Evolutionary conservation across 2,113 vertebrate genomes (phyloP).

Genomic region (Benitochromis conjunctus): DNA sequence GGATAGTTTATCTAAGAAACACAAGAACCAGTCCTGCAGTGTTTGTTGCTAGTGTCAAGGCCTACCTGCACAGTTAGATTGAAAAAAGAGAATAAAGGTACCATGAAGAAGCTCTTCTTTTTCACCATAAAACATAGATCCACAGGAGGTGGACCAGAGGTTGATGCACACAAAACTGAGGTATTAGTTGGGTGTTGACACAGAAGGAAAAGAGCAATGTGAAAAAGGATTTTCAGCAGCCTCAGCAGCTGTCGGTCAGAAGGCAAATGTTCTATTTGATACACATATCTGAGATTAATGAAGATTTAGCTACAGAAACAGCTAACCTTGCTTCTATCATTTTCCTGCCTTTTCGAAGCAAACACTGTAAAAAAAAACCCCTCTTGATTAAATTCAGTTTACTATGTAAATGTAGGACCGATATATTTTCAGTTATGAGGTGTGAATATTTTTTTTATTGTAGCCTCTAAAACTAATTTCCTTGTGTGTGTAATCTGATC

Average conservation of each 20-base stretch:
- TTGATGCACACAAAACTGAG: not conserved
- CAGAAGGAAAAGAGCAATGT: not conserved
- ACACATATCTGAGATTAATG: not conserved
- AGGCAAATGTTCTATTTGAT: not conserved
- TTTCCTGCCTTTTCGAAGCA: not conserved
- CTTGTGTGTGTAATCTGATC: not conserved
- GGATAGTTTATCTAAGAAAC: not conserved
- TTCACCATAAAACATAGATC: not conserved
- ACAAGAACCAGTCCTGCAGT: not conserved
- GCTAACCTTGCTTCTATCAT: not conserved
- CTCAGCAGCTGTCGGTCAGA: not conserved
- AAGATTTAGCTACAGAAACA: not conserved
- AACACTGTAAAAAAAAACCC: not conserved
- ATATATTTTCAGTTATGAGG: not conserved
- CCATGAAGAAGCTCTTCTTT: not conserved
- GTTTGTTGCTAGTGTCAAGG: not conserved
- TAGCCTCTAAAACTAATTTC: not conserved
- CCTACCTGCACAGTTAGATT: not conserved
- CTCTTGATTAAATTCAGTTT: not conserved
- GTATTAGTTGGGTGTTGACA: not conserved
- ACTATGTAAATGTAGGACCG: not conserved
- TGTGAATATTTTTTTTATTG: not conserved
- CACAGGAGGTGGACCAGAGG: not conserved
- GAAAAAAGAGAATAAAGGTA: not conserved
- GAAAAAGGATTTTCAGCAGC: not conserved